phyloP scores from a whole-genome alignment of 2,888 invertebrate species.

The Patella caerulea region DNA sequence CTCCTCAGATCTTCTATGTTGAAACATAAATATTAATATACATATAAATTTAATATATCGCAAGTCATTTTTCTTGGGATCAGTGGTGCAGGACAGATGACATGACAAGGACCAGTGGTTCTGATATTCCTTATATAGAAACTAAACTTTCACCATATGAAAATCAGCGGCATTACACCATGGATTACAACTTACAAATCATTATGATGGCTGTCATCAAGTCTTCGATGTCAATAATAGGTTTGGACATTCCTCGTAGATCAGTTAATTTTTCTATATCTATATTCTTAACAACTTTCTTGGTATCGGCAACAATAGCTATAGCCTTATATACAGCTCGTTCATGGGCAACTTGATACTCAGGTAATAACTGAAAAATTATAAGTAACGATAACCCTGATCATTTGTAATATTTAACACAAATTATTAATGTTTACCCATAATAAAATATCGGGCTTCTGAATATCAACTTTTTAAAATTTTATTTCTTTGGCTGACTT shows the following conservation, averaged over 20 bases:
- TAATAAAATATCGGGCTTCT: too few species aligned
- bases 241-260: conserved; percentile 69
- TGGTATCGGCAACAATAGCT: conserved; percentile 71
- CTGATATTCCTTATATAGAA: too few species aligned
- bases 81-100: too few species aligned
- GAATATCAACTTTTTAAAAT: too few species aligned
- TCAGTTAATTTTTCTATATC: conserved; percentile 67
- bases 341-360: conserved; percentile 71
- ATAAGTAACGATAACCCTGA: background rate
- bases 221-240: conserved; percentile 69
- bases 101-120: too few species aligned
- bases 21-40: too few species aligned
- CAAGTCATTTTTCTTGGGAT: too few species aligned
- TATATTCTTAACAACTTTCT: conserved; percentile 70
- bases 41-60: too few species aligned
- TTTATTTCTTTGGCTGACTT: background rate
- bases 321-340: conserved; percentile 71
- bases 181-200: conserved; percentile 59
- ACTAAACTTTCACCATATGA: too few species aligned
- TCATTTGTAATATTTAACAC: too few species aligned
- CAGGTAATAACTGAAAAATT: conserved; percentile 66
- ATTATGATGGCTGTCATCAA: conserved; percentile 71
- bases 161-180: background rate
- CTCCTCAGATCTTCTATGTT: too few species aligned
- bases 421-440: too few species aligned